Evolutionary conservation across 1,140 invertebrate species (phyloP).

Genomic region (Drosophila rhopaloa): DNA sequence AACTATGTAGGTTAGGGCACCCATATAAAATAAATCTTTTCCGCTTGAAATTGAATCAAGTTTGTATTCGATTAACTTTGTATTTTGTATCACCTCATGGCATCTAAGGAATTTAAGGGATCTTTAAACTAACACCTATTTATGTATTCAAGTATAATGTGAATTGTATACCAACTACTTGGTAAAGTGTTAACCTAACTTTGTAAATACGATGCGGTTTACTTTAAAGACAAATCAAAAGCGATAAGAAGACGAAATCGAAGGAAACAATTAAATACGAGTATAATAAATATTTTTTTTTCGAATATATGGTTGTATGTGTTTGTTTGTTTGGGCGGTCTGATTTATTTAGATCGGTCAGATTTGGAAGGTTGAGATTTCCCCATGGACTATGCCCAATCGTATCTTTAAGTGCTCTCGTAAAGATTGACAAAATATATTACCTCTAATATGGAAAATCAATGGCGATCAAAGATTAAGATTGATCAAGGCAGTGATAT

Average conservation of each 20-base stretch:
- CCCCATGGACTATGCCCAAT: background rate
- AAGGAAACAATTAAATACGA: constrained; percentile 37
- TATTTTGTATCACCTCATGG: constrained; percentile 21
- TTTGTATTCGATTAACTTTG: background rate
- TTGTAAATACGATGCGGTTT: constrained; percentile 64
- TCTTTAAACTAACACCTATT: constrained; percentile 37
- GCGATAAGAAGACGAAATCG: constrained; percentile 7
- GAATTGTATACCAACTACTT: constrained; percentile 27
- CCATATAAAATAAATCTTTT: constrained; percentile 6
- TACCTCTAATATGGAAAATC: background rate
- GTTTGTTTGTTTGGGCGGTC: background rate
- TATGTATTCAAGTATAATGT: constrained; percentile 54
- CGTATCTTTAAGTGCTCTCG: background rate
- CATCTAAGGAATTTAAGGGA: constrained; percentile 24
- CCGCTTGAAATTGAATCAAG: constrained; percentile 1
- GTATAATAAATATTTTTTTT: constrained; percentile 59
- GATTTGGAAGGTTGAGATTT: background rate
- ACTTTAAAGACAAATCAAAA: constrained; percentile 62
- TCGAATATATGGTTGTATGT: constrained; percentile 36
- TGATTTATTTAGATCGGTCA: background rate
- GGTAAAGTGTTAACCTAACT: constrained; percentile 42
- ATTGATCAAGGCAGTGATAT: too few relatives aligned
- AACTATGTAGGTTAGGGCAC: constrained; percentile 50
- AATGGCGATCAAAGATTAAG: background rate
- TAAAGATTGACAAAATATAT: background rate